These are phyloP conservation scores for Oryctolagus cuniculus DNA, from an alignment of 2,113 vertebrate species.

Conservation along the genomic window mOryCun1.1 NC_091448.1:11935501-11936000, in stretches of 20 bases:
- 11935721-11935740: not conserved
- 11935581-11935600: not conserved
- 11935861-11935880: not conserved
- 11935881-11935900: not conserved
- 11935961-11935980: not conserved
- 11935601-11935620: no score
- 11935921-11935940: not conserved
- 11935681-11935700: not conserved
- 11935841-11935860: not conserved
- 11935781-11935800: not conserved
- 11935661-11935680: not conserved
- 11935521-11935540: not conserved
- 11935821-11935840: not conserved
- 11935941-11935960: not conserved
- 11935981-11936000: not conserved
- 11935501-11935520: not conserved
- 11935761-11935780: not conserved
- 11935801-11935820: not conserved
- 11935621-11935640: not conserved
- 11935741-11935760: not conserved
- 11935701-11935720: not conserved
- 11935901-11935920: not conserved
- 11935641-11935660: not conserved
- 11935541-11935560: not conserved
- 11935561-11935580: not conserved